Evolutionary conservation across 2,888 invertebrate genomes (phyloP).

Genomic region (Salticus scenicus): DNA sequence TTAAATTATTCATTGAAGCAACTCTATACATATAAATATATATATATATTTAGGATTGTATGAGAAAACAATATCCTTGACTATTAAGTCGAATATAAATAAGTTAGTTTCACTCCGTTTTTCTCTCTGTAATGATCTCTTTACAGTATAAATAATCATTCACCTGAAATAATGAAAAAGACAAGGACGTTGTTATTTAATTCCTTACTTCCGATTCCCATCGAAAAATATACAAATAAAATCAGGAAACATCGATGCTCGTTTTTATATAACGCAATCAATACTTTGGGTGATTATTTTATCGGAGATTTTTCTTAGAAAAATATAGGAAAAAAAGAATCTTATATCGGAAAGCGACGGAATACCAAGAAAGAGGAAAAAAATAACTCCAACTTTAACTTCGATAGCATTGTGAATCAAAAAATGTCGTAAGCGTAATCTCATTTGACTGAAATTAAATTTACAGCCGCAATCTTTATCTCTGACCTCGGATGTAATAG

Average conservation of each 20-base stretch:
- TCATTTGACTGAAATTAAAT: conserved; percentile 67
- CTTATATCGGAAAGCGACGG: conserved; percentile 32
- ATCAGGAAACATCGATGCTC: background rate
- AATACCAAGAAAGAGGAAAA: background rate
- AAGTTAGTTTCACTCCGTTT: conserved; percentile 23
- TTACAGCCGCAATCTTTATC: conserved; percentile 61
- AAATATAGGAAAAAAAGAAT: conserved; percentile 15
- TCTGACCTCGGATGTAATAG: conserved; percentile 55
- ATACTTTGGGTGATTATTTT: conserved; percentile 51
- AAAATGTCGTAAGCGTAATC: conserved; percentile 66
- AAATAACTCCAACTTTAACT: conserved; percentile 16
- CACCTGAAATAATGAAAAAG: conserved; percentile 18
- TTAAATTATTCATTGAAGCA: no score
- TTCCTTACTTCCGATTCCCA: background rate
- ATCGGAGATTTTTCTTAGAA: conserved; percentile 41
- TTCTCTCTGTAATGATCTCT: conserved; percentile 5
- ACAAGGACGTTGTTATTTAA: conserved; percentile 47
- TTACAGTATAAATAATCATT: conserved; percentile 20
- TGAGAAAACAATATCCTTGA: background rate
- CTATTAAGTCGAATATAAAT: conserved; percentile 13
- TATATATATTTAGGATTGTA: no score
- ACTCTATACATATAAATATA: no score
- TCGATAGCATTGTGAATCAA: conserved; percentile 43
- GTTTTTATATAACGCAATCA: conserved; percentile 34
- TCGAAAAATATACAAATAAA: conserved; percentile 27